Base-by-base conservation (phyloP, 2,888 invertebrate genomes). In the Cosmia trapezina region DNA sequence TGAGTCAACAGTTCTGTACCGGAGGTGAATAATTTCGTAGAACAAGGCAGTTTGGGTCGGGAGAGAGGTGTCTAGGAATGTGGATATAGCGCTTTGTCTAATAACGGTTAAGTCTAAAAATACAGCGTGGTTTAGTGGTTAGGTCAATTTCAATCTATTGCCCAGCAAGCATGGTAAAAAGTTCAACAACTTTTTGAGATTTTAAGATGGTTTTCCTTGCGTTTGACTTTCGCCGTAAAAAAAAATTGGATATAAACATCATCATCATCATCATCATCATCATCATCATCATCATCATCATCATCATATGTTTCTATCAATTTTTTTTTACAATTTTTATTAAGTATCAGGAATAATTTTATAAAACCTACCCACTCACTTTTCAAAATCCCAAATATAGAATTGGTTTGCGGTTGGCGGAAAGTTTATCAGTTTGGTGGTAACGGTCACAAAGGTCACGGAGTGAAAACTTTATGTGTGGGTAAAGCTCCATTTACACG, bases 11-110 rank as follows among this genome's bases (percentile, higher is more conserved):
- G 56, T 51, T 43, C 28, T 37, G 33, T 33, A 49, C 61, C 14
- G 28, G 53, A 62, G 19, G 14, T 78, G 80, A 70, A 80, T 76
- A 76, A 80, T 70, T 75, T 75, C 5, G 61, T 54, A 43, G 49
- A 61, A 70, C 61, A 53, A 75, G 56, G 80, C 64, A 22, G 19
- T 57, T 62, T 1, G 22, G 47, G 6, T 61, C 6, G 8, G 22
- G 12, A 51, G 45, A 67, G 33, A 41, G 12, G 1, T 11, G 4
- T 2, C n/a, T n/a, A 33, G 7, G 22, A 53, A 69, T 47, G n/a
- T 19, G 5, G 45, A 47, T 53, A 37, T 14, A 22, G 6, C 22
- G 19, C 11, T 54, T 33, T 51, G 28, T 60, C 17, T 11, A 33
- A 41, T 17, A 9, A 17, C 19, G 2, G n/a, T 53, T 6, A 41